phyloP scores from a whole-genome alignment of 1,140 invertebrate genomes.

The Drosophila seguyi region DNA sequence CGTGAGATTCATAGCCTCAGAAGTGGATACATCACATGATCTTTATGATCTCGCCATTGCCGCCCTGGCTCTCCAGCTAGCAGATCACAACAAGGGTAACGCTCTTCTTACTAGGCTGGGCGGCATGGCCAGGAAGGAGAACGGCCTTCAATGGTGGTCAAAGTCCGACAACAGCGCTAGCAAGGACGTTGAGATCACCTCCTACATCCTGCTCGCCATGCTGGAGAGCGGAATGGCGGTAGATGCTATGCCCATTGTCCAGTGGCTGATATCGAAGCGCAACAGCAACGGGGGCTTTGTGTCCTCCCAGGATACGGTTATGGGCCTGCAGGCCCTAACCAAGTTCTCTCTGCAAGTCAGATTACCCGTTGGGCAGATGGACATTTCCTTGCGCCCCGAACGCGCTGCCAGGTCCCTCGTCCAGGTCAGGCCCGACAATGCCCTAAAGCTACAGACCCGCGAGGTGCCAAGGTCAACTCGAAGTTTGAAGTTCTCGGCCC shows the following conservation, averaged over 20 bases:
- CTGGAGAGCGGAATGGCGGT: constrained; percentile 87
- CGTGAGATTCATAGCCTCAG: constrained; percentile 91
- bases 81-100: constrained; percentile 86
- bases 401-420: constrained; percentile 66
- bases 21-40: constrained; percentile 89
- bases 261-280: constrained; percentile 91
- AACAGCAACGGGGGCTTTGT: constrained; percentile 92
- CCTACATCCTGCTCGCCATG: constrained; percentile 89
- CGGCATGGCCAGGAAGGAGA: constrained; percentile 43
- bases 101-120: constrained; percentile 48
- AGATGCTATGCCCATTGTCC: constrained; percentile 87
- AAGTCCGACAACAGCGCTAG: constrained; percentile 86
- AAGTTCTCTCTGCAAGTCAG: constrained; percentile 86
- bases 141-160: constrained; percentile 72
- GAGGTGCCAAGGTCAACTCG: constrained; percentile 51
- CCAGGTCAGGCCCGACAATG: constrained; percentile 78
- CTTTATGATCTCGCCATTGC: constrained; percentile 91
- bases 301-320: constrained; percentile 90
- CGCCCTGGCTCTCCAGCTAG: constrained; percentile 91
- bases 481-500: constrained; percentile 87
- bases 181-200: constrained; percentile 91
- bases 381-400: constrained; percentile 32
- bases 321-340: constrained; percentile 89
- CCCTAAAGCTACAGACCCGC: constrained; percentile 84
- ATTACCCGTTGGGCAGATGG: constrained; percentile 37